Conservation (phyloP, 2,797 vertebrate genomes). For the Emys orbicularis region DNA sequence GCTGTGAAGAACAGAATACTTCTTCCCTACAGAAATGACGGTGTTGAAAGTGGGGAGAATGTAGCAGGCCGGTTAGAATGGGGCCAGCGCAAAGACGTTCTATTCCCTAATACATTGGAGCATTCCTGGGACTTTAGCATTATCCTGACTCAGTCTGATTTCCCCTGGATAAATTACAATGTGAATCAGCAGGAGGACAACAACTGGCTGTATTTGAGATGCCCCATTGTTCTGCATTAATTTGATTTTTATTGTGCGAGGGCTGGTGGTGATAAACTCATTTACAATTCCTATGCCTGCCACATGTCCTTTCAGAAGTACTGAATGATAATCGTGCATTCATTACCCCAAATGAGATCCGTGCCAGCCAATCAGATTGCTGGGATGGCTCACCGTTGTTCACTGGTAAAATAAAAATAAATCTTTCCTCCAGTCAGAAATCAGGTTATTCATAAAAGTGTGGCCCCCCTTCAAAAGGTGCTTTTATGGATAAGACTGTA, state of each 20-base stretch:
- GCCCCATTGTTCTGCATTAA: conserved; percentile 31
- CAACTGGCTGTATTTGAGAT: not conserved
- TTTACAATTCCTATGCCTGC: conserved; percentile 60
- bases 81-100: not conserved
- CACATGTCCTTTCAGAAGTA: conserved; percentile 38
- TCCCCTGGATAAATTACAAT: conserved; percentile 1
- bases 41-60: not conserved
- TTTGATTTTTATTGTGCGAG: not conserved
- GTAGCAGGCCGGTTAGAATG: not conserved
- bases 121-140: not conserved
- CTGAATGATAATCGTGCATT: not conserved
- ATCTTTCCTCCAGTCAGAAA: conserved; percentile 6
- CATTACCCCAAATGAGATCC: not conserved
- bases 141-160: not conserved
- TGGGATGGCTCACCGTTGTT: not conserved
- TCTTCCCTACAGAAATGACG: not conserved
- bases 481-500: not conserved
- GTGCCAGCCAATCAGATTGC: not conserved
- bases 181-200: not conserved
- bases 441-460: not conserved
- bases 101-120: not conserved
- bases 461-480: accelerated
- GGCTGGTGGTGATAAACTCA: conserved; percentile 42
- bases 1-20: not conserved
- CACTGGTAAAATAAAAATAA: conserved; percentile 6